These are phyloP conservation scores for Lepidocyrtoides sp. DNA, from an alignment of 2,888 invertebrate species.

Conservation along the genomic window DNA sequence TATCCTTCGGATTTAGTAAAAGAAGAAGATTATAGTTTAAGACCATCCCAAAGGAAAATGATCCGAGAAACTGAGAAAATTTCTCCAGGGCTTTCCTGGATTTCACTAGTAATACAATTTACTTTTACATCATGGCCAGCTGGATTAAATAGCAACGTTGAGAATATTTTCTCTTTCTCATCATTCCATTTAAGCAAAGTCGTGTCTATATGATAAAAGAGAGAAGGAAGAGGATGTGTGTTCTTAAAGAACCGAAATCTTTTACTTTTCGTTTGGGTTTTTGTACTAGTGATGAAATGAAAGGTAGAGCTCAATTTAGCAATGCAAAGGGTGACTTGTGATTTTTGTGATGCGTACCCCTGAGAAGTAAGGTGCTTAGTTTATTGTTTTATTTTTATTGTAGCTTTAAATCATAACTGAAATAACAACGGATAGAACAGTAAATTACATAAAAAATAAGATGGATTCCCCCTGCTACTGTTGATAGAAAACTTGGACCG, in stretches of 20 bases:
- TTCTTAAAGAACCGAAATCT: no score
- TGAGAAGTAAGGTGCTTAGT: neutral
- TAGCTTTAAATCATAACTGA: neutral
- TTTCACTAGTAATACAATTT: conserved; percentile 45
- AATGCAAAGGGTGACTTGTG: no score
- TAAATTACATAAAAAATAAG: conserved; percentile 4
- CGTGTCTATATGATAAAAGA: neutral
- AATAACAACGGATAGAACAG: neutral
- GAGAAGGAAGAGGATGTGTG: neutral
- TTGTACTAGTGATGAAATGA: no score
- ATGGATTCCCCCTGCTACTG: neutral
- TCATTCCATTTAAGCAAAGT: neutral
- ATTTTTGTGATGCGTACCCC: no score
- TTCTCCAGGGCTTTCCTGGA: conserved; percentile 46
- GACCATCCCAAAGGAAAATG: conserved; percentile 53
- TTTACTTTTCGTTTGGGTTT: neutral
- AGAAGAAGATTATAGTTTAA: conserved; percentile 44
- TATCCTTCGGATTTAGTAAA: conserved; percentile 29
- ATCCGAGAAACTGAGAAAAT: conserved; percentile 50
- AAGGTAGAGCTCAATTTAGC: no score
- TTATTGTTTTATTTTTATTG: neutral
- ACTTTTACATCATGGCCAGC: neutral
- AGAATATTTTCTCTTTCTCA: conserved; percentile 14
- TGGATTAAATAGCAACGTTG: conserved; percentile 14
- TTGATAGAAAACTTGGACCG: neutral